Percentiles rank a stretch among this genome's conserved stretches.
Evolutionary conservation across 1,140 invertebrate genomes (phyloP).

Genomic region (Nasonia vitripennis): DNA sequence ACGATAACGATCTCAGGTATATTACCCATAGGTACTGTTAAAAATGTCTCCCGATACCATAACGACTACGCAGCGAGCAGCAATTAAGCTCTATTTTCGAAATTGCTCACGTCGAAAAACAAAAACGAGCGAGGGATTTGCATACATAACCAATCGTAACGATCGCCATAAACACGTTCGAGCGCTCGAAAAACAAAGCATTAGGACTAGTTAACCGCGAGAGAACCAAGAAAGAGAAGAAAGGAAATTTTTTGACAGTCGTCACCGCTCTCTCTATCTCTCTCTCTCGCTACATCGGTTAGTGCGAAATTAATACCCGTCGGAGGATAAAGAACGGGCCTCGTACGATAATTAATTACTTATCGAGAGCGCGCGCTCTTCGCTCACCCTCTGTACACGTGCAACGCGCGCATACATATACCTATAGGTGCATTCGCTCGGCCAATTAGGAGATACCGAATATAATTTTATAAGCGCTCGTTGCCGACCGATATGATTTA

Average conservation of each 20-base stretch:
- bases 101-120: background rate
- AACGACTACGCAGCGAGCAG: background rate
- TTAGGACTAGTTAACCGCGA: background rate
- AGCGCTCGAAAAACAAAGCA: background rate
- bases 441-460: constrained; percentile 48
- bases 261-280: background rate
- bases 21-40: no score
- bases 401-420: background rate
- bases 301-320: constrained; percentile 34
- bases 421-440: background rate
- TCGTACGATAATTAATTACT: constrained; percentile 42
- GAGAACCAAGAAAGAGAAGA: background rate
- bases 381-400: background rate
- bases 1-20: no score
- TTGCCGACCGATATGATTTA: constrained; percentile 42
- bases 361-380: background rate
- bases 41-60: no score
- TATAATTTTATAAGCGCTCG: constrained; percentile 47
- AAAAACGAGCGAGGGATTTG: background rate
- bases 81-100: background rate
- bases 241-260: background rate
- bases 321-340: constrained; percentile 29
- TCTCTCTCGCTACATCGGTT: background rate
- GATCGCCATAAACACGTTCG: background rate
- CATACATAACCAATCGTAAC: background rate